Evolutionary conservation across 1,140 invertebrate species (phyloP).

Genomic region (Cecropterus lyciades): DNA sequence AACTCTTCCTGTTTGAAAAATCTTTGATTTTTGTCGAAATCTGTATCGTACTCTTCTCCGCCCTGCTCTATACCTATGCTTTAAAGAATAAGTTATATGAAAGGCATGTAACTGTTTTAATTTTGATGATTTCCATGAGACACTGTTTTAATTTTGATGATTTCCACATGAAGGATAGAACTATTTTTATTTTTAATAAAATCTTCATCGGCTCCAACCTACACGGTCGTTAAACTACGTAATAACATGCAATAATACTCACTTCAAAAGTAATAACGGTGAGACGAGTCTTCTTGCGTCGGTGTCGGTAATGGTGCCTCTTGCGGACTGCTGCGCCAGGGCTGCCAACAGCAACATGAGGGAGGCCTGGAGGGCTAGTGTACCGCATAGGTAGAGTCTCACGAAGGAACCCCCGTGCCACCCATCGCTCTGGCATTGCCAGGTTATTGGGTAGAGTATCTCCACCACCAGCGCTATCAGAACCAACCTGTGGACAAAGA

Average conservation of each 20-base stretch:
- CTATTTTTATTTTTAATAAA: no score
- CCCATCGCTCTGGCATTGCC: constrained; percentile 87
- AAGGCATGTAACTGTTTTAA: no score
- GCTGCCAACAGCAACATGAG: constrained; percentile 86
- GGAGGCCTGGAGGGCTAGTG: constrained; percentile 85
- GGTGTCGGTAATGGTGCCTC: constrained; percentile 89
- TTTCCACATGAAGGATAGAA: no score
- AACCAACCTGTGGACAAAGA: constrained; percentile 84
- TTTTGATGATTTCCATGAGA: no score
- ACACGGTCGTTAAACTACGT: background rate
- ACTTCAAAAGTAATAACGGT: constrained; percentile 88
- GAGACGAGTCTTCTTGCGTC: constrained; percentile 87
- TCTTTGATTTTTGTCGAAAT: no score
- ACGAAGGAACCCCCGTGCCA: constrained; percentile 88
- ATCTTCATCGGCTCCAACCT: background rate
- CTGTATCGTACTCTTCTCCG: no score
- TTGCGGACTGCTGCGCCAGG: constrained; percentile 88
- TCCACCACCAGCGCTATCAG: constrained; percentile 87
- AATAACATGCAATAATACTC: constrained; percentile 61
- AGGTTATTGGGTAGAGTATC: constrained; percentile 81
- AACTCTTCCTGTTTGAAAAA: no score
- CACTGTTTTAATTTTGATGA: no score
- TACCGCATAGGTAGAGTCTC: constrained; percentile 87
- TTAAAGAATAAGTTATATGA: no score
- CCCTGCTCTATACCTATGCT: no score